A percentile compares a stretch with the other conserved stretches of the same genome.
These are phyloP conservation scores for Anadara kagoshimensis DNA, from an alignment of 1,140 invertebrate species.

Conservation along the genomic window DNA sequence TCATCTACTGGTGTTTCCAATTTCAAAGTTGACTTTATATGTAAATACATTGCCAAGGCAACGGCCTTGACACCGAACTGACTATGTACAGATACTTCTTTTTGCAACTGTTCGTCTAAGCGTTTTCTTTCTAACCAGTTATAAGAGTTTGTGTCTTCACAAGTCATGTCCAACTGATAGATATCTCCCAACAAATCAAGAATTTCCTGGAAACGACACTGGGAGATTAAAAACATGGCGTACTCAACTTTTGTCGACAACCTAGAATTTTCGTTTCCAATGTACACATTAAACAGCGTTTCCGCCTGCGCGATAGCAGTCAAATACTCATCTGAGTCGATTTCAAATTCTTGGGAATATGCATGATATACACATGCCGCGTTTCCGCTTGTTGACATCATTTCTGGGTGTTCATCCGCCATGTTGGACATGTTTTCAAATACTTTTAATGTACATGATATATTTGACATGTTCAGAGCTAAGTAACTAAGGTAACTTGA, in stretches of 20 bases:
- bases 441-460: constrained; percentile 2
- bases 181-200: not conserved
- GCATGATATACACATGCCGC: constrained; percentile 13
- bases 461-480: not conserved
- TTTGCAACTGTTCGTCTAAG: constrained; percentile 3
- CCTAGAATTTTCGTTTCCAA: not conserved
- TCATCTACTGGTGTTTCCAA: no score
- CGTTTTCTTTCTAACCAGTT: not conserved
- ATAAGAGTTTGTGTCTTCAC: not conserved
- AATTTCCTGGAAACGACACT: constrained; percentile 4
- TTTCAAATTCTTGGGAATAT: not conserved
- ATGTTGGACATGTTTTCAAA: constrained; percentile 4
- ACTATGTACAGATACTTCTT: not conserved
- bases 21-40: not conserved
- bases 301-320: constrained; percentile 5
- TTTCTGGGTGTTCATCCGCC: constrained; percentile 8
- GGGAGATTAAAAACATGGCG: constrained; percentile 1
- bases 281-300: constrained; percentile 6
- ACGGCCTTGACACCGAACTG: constrained; percentile 7
- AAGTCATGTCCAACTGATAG: not conserved
- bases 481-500: no score
- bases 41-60: constrained; percentile 5
- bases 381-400: not conserved
- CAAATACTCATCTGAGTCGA: not conserved
- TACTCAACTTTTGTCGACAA: constrained; percentile 1